These are phyloP conservation scores for Cyclophora punctaria DNA, from an alignment of 2,888 invertebrate species.

Conservation along the genomic window DNA sequence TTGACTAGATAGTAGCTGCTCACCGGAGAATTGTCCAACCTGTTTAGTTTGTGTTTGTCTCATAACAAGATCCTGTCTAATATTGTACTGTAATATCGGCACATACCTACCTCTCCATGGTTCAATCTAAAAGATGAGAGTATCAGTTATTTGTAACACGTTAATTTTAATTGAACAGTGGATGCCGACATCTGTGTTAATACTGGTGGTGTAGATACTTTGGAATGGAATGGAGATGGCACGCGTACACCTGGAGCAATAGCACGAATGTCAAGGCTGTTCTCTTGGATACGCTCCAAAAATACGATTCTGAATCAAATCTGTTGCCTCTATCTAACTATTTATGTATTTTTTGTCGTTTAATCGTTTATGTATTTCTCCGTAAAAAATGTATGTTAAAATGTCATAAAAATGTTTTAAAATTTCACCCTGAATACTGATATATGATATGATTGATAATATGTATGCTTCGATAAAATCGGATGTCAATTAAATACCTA, in stretches of 20 bases:
- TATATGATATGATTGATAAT: too few species aligned
- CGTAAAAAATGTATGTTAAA: too few species aligned
- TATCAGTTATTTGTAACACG: slow-evolving; percentile 29
- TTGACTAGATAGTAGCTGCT: slow-evolving; percentile 25
- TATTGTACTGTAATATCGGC: neutral
- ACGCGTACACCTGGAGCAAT: slow-evolving; percentile 51
- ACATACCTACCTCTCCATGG: too few species aligned
- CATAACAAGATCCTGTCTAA: slow-evolving; percentile 10
- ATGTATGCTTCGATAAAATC: too few species aligned
- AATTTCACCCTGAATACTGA: too few species aligned
- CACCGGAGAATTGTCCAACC: slow-evolving; percentile 18
- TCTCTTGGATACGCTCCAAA: slow-evolving; percentile 63
- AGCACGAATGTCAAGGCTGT: slow-evolving; percentile 67
- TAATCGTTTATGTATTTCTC: too few species aligned
- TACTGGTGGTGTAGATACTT: slow-evolving; percentile 17
- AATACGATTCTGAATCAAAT: slow-evolving; percentile 13
- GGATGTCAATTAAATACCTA: slow-evolving; percentile 46
- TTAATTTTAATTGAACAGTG: neutral
- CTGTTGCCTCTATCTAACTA: too few species aligned
- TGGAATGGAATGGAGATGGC: slow-evolving; percentile 33
- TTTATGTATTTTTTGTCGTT: too few species aligned
- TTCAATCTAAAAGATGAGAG: neutral
- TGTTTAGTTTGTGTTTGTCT: slow-evolving; percentile 12
- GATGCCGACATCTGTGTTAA: too few species aligned
- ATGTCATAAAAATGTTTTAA: too few species aligned